Base-by-base conservation (phyloP, 2,797 vertebrate species). In the Eulemur rubriventer region DNA sequence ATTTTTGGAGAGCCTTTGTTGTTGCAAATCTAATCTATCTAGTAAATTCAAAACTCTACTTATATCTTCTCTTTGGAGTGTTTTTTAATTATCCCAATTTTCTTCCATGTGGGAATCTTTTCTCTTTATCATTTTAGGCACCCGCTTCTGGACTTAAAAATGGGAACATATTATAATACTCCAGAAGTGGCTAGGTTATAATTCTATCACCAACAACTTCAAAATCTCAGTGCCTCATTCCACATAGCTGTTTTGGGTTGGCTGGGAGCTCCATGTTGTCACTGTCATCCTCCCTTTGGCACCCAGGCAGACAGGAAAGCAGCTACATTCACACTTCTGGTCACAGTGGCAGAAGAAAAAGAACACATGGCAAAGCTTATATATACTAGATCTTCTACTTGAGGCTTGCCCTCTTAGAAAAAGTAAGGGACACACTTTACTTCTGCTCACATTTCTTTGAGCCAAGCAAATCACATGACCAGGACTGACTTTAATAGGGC, bases 91-190 rank as follows among this genome's bases (percentile, higher is more conserved):
- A 85, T 38, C 14, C 43, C 24, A 86, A 67, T 94, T 90, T 96
- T 78, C 50, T 94, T 82, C 24, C 24, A 24, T 22, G 18, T 83
- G 18, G 85, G 17, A 82, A 18, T 72, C 43, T 83, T 93, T 80
- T 61, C 38, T 90, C 84, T 35, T 82, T 78, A 69, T 38, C 22
- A 67, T 93, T 89, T 89, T 80, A 70, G 70, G 18, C 26, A 57
- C 35, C 67, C 89, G 28, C 28, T 83, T 95, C 76, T 94, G 48
- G 52, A 81, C 20, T 97, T 94, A 92, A 85, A 97, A 76, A 73
- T 12, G n/a, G 28, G 46, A 70, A 59, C 1, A 33, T 59, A 59
- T 59, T 59, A 59, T 65, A 22, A 13, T 75, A 80, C 33, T 88
- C 79, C 28, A 17, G 61, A 96, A 88, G 75, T 75, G 63, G 50